Conservation (phyloP, 2,113 vertebrate species). For the Phoenicopterus ruber region DNA sequence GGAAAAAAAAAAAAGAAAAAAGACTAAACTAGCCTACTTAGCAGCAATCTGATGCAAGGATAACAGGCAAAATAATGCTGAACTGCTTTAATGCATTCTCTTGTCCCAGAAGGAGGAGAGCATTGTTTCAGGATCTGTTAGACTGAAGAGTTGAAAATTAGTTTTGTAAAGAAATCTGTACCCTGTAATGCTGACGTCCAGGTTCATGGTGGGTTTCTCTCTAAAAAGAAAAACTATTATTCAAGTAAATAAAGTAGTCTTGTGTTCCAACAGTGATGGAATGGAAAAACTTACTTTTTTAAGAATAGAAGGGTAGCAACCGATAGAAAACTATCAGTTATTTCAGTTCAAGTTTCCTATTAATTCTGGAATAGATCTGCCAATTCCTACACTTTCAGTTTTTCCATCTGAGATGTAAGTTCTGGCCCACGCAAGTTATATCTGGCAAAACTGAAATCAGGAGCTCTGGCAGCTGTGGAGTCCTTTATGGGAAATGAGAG, state of each 20-base stretch:
- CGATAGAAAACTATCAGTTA: conserved; percentile 48
- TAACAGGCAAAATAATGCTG: neutral
- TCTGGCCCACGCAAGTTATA: conserved; percentile 47
- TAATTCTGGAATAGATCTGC: conserved; percentile 14
- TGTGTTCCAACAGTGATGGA: neutral
- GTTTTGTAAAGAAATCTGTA: neutral
- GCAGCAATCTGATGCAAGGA: neutral
- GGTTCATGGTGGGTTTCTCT: neutral
- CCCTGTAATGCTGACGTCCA: neutral
- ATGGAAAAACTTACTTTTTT: neutral
- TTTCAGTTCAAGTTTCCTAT: conserved; percentile 33
- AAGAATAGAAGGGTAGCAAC: neutral
- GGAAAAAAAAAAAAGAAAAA: neutral
- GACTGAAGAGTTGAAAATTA: neutral
- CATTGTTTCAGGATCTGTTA: conserved; percentile 21
- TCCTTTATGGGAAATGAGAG: conserved; percentile 37
- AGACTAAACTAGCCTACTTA: neutral
- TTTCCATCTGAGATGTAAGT: conserved; percentile 39
- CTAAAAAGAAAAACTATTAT: neutral
- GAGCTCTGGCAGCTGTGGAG: conserved; percentile 48
- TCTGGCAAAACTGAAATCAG: conserved; percentile 34
- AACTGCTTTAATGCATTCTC: neutral
- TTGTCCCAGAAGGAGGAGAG: neutral
- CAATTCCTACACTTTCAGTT: conserved; percentile 18
- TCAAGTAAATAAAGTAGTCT: neutral